Base-by-base conservation (phyloP, 1,140 invertebrate genomes). In the Drosophila repletoides region DNA sequence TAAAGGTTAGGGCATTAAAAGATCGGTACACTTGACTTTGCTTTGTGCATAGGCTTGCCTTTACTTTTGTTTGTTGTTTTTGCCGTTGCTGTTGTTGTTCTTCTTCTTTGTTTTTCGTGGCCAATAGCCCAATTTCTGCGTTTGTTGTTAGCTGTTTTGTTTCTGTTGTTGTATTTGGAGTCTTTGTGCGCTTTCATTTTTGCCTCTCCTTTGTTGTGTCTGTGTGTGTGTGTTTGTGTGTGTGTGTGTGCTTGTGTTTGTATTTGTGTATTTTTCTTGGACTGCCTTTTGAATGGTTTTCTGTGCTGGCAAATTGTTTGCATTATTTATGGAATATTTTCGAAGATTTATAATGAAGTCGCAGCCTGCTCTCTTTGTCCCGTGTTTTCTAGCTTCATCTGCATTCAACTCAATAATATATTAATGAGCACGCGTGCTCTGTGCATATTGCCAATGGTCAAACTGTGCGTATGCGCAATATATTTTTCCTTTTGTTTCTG, bases 241-340 rank as follows among this genome's bases (percentile, higher is more conserved):
- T 36, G 40, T 15, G 22, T 56, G 22, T 31, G 24, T 33, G 7
- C 5, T 4, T 52, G 45, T 33, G 36, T 48, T 51, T 41, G 31
- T 34, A 15, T 10, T 12, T 31, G 19, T 31, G 14, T 28, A 6
- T 19, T 48, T 67, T 66, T 65, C 41, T 56, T 76, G 33, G 56
- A 38, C 28, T 61, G 56, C 28, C 17, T 48, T 55, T 63, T 63
- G 58, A 60, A 63, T 67, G 60, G 74, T 74, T 77, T 83, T 74
- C 56, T 77, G 76, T 66, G 70, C 52, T 66, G 66, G 76, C 60
- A 80, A 80, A 80, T 80, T 74, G 71, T 75, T 75, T 80, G 76
- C 76, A 80, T 80, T 80, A 80, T 80, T 80, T 81, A 80, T 80
- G 67, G 76, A 59, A 80, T 83, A 84, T 83, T 83, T 83, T 86